Conservation (phyloP, 2,888 invertebrate species). For the Melinopterus prodromus region DNA sequence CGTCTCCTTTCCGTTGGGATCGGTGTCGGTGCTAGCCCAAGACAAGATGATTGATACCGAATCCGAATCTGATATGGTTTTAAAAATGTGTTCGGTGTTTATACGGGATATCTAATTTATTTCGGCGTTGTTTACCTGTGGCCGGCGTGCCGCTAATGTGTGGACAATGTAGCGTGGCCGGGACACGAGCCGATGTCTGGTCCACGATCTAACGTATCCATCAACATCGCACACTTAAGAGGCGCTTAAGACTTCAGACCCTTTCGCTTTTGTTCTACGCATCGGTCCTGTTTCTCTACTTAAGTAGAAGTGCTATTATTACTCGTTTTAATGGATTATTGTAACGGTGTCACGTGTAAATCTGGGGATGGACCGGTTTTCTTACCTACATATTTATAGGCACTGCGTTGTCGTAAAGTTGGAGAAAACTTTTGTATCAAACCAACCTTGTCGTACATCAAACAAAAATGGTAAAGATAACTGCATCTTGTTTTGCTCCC, state of each 20-base stretch:
- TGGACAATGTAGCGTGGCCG: constrained; percentile 42
- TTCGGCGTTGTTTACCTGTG: constrained; percentile 41
- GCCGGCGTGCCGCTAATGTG: constrained; percentile 45
- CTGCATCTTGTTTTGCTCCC: no score
- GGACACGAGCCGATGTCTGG: constrained; percentile 38
- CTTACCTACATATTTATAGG: neutral
- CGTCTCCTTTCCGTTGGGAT: neutral
- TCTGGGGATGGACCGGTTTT: neutral
- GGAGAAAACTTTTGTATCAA: no score
- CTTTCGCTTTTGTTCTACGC: neutral
- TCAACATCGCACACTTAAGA: constrained; percentile 8
- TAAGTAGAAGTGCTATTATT: neutral
- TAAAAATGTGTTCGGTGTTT: constrained; percentile 47
- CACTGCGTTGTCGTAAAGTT: neutral
- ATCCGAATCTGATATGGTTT: constrained; percentile 41
- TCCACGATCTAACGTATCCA: constrained; percentile 31
- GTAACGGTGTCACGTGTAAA: neutral
- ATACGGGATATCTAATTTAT: constrained; percentile 45
- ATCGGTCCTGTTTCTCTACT: neutral
- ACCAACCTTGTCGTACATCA: no score
- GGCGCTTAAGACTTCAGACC: neutral
- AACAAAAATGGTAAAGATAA: no score
- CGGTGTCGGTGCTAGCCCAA: constrained; percentile 11
- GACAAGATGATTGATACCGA: constrained; percentile 42
- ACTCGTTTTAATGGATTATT: neutral